Conservation (phyloP, 2,888 invertebrate species). For the Tenthredo amoena region DNA sequence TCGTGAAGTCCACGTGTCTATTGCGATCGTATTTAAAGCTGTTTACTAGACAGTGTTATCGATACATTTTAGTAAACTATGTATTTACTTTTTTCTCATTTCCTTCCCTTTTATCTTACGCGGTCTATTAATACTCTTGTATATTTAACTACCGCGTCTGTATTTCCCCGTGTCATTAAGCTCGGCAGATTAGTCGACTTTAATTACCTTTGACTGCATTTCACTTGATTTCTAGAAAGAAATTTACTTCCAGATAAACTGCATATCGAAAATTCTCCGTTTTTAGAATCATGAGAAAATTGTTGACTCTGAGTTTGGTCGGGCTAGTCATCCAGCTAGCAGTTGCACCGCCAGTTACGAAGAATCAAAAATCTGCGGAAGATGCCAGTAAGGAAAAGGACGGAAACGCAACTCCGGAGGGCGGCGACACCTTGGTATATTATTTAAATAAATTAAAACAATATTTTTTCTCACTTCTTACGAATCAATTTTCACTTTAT, state of each 20-base stretch:
- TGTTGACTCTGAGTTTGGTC: slow-evolving; percentile 21
- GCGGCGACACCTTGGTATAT: slow-evolving; percentile 61
- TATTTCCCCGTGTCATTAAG: neutral
- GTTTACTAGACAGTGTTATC: neutral
- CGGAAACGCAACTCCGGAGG: slow-evolving; percentile 64
- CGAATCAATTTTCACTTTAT: no score
- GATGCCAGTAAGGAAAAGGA: slow-evolving; percentile 70
- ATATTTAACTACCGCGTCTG: neutral
- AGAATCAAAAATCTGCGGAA: slow-evolving; percentile 70
- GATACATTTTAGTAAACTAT: neutral
- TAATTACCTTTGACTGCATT: no score
- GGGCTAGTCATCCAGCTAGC: slow-evolving; percentile 68
- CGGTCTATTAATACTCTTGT: neutral
- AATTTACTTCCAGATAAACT: no score
- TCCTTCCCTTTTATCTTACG: neutral
- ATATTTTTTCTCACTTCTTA: neutral
- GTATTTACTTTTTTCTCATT: neutral
- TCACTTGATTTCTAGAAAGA: no score
- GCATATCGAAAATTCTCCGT: no score
- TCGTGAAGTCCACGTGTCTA: neutral
- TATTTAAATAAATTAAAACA: neutral
- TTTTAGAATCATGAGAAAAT: slow-evolving; percentile 20
- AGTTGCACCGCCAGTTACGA: slow-evolving; percentile 78
- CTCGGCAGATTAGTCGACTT: no score
- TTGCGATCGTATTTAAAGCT: neutral